Evolutionary conservation across 2,888 invertebrate species (phyloP), one percentile per base, ranked within the genome.

Genomic region (Bruchidius siliquastri): DNA sequence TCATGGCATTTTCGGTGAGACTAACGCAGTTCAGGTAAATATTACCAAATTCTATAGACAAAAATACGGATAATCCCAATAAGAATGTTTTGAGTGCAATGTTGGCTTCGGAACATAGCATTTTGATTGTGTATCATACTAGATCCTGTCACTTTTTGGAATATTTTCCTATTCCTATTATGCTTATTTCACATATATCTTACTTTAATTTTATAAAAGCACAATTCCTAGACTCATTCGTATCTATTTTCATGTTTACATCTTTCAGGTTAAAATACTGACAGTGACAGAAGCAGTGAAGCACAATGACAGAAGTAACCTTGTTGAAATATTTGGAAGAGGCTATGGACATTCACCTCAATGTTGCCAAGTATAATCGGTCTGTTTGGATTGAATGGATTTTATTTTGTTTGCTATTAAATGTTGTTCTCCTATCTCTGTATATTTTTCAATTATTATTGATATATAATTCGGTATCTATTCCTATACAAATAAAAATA

Each of bases 31-130:
- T 49, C 18, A 49, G 49, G 49, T 49, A 49, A 49, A 49, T 49
- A 49, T 49, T 49, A 18, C 49, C 49, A 67, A 77, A 72, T 49
- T 77, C 77, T 71, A 80, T 75, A 26, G 77, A 66, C 68, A 77
- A 77, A 76, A 79, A 78, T 70, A 78, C 67, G n/a, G 76, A 70
- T 71, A 78, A 81, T 20, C 79, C 77, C 67, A 74, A 73, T n/a
- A 75, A 72, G 71, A 80, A 82, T 70, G 76, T 77, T 72, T 77
- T 74, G 20, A 80, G 74, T 18, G 80, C 78, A 67, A 82, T 75
- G 75, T 77, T 79, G 4, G 78, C 79, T 75, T 79, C 80, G n/a
- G 71, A 22, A 70, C 76, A 74, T 49, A 79, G 68, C 76, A 77
- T 76, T 72, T 73, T 71, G 26, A 67, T 68, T 26, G 4, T 26